Evolutionary conservation across 2,113 vertebrate species (phyloP).

Genomic region (Phrynocephalus versicolor): DNA sequence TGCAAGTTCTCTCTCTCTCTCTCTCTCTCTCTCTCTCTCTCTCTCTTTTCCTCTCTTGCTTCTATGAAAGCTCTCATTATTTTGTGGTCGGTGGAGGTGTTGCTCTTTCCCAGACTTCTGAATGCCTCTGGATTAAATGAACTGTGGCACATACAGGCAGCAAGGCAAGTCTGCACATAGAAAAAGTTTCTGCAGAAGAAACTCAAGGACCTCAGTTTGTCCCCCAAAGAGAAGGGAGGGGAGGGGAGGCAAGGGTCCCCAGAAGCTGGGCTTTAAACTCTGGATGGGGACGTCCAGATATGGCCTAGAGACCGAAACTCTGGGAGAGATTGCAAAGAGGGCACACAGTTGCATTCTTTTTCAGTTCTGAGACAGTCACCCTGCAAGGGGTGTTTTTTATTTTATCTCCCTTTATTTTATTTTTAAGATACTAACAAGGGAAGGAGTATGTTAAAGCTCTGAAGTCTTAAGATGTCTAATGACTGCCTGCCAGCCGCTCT

Average conservation of each 20-base stretch:
- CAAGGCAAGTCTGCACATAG: not conserved
- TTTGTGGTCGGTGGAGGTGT: conserved; percentile 3
- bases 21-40: not conserved
- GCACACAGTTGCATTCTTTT: conserved; percentile 44
- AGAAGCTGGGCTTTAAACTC: conserved; percentile 43
- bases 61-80: conserved; percentile 31
- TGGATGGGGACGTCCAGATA: conserved; percentile 38
- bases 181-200: conserved; percentile 32
- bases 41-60: not conserved
- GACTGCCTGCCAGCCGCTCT: conserved; percentile 57
- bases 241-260: not conserved
- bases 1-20: conserved; percentile 21
- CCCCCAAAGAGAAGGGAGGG: conserved; percentile 44
- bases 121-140: conserved; percentile 40
- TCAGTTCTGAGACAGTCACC: conserved; percentile 47
- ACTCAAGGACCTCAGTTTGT: conserved; percentile 18
- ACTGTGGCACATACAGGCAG: not conserved
- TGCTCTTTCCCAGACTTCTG: conserved; percentile 38
- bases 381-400: conserved; percentile 32
- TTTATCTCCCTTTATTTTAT: not conserved
- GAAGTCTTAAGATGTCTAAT: conserved; percentile 53
- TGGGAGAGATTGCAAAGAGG: conserved; percentile 53
- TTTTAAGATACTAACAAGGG: conserved; percentile 27
- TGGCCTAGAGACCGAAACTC: conserved; percentile 39
- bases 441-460: conserved; percentile 56